Evolutionary conservation across 2,888 invertebrate species (phyloP), one percentile per base, ranked within the genome.

Genomic region (Heliconius sara): DNA sequence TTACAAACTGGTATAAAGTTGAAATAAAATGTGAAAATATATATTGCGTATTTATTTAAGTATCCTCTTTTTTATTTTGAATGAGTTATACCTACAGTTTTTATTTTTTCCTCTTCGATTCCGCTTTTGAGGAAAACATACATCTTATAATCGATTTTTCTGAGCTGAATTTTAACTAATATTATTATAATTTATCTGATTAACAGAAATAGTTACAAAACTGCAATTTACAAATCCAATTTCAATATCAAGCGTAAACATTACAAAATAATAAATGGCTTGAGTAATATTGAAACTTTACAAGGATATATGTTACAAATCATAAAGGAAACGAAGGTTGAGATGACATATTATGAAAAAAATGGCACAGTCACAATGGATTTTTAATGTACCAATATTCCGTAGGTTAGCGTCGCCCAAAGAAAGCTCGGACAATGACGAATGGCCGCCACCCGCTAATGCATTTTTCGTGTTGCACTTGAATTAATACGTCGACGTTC

Each of bases 381-480:
- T 71, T 82, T 82, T 83, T 80, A 81, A 80, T 82, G 81, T 80
- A 72, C 81, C 80, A 81, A 77, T 83, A 83, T 80, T 81, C 82
- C 60, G 79, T 82, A 80, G 83, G 82, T 82, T 84, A 84, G 83
- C 83, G 84, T 81, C 77, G 79, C 82, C 83, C 77, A 83, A 83
- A 81, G 82, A 85, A 85, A 83, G 82, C 83, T 74, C 88, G 91
- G 91, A 91, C 92, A 92, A 89, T 92, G 93, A 94, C 89, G 89
- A 91, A 94, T 92, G 90, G 88, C 84, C 88, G 85, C 86, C 83
- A 85, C 83, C 86, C 85, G 85, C 91, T 95, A 95, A 95, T 95
- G 95, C 95, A 95, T 94, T 95, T 95, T 94, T 93, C 95, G 92
- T 95, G 95, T 94, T 94, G 94, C 95, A 94, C 93, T 95, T 93